These are phyloP conservation scores for Cepaea nemoralis DNA, from an alignment of 1,140 invertebrate genomes.

Conservation along the genomic window DNA sequence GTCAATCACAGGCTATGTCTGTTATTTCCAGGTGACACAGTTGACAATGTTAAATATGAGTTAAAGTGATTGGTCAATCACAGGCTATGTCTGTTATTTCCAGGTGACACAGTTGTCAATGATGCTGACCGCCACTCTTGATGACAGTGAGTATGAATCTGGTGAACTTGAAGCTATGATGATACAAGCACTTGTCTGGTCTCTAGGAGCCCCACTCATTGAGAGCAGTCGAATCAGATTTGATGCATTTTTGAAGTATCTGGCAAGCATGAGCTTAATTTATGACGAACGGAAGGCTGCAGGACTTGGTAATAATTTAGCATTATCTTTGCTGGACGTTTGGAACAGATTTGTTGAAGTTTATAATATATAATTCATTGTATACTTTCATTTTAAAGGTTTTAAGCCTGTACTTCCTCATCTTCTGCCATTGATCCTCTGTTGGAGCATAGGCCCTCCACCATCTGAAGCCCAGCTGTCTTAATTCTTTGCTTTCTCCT, in stretches of 20 bases:
- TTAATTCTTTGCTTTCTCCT: no score
- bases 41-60: no score
- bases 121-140: constrained; percentile 78
- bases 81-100: neutral
- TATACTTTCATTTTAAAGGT: no score
- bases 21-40: no score
- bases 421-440: no score
- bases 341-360: no score
- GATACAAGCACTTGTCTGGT: constrained; percentile 83
- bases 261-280: constrained; percentile 78
- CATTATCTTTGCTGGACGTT: neutral
- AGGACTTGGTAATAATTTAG: constrained; percentile 60
- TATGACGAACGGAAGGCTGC: constrained; percentile 29
- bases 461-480: no score
- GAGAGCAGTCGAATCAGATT: constrained; percentile 79
- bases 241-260: constrained; percentile 84
- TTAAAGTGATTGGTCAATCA: no score
- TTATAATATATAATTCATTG: no score
- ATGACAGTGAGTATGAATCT: constrained; percentile 68
- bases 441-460: no score
- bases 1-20: no score
- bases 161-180: constrained; percentile 78
- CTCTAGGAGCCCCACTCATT: constrained; percentile 82
- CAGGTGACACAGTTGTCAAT: constrained; percentile 83
- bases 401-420: no score